Base-by-base conservation (phyloP, 2,888 invertebrate genomes). In the Melitaea athalia region DNA sequence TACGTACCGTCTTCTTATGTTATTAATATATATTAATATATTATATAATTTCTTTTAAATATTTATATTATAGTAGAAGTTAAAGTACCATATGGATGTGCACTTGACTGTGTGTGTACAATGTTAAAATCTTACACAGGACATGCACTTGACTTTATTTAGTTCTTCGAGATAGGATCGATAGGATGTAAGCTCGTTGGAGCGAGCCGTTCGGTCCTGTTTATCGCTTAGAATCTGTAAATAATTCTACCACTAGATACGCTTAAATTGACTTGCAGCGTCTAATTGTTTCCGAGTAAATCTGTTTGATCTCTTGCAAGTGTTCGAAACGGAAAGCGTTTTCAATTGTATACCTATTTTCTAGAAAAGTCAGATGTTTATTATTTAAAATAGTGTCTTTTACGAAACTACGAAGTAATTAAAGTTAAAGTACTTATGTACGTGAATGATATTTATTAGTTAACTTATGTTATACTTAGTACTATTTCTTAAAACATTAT, bases 281-380 rank as follows among this genome's bases (percentile, higher is more conserved):
- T 1, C 12, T 50, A 17, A 50, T 17, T 50, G 59, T 49, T 63
- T 50, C 47, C 63, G 63, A 63, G 61, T 62, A 62, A 60, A 62
- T 62, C 15, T 53, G 3, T 38, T 55, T 24, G 45, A 10, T 45
- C 45, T 45, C 45, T 11, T 12, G 8, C 1, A 45, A 45, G 10
- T 14, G 45, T 45, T 45, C 14, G 45, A 11, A 11, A 45, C 45
- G 45, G 45, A 45, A 45, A 45, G 1, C 11, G 45, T 10, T 45
- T 45, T 14, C 11, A 45, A 8, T 45, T 5, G 38, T 38, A 38
- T 38, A 38, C 8, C 5, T 38, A 3, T 38, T 38, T 38, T 38
- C 38, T 33, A 33, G 33, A 33, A 33, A 33, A 38, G 0, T 38
- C 8, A 38, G 24, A 3, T 38, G 38, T 38, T 38, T 38, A 38